These are phyloP conservation scores for Zaprionus camerounensis DNA, from an alignment of 1,140 invertebrate genomes.

Conservation along the genomic window DNA sequence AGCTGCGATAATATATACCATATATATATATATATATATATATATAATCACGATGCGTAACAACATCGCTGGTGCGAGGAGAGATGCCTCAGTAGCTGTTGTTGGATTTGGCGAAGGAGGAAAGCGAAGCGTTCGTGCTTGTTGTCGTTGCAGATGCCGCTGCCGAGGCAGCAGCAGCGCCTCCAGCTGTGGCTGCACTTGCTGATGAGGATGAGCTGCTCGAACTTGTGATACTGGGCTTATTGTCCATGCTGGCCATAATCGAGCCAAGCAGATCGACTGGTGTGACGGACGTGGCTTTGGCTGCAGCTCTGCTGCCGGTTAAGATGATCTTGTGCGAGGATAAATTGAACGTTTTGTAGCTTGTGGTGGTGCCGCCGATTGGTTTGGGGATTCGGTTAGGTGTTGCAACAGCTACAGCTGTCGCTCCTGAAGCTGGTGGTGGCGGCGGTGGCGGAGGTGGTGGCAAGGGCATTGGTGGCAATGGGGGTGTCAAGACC, in stretches of 20 bases:
- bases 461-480: conserved; percentile 67
- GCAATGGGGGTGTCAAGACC: conserved; percentile 63
- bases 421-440: not conserved
- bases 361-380: conserved; percentile 50
- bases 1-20: conserved; percentile 31
- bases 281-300: conserved; percentile 35
- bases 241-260: conserved; percentile 84
- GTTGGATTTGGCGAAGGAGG: conserved; percentile 62
- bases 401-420: not conserved
- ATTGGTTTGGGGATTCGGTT: conserved; percentile 3
- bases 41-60: not conserved
- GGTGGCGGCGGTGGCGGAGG: conserved; percentile 55
- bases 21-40: too few species aligned
- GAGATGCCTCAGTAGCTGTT: conserved; percentile 59
- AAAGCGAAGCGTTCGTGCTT: conserved; percentile 57
- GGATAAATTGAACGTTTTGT: conserved; percentile 70
- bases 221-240: conserved; percentile 39
- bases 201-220: conserved; percentile 39
- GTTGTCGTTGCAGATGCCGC: conserved; percentile 39
- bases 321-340: conserved; percentile 69
- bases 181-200: conserved; percentile 21
- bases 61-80: conserved; percentile 18
- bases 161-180: conserved; percentile 2
- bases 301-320: conserved; percentile 41
- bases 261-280: conserved; percentile 81